Percentiles rank a stretch among this genome's conserved stretches.
These are phyloP conservation scores for Xiphorhynchus elegans DNA, from an alignment of 2,113 vertebrate genomes.

Conservation along the genomic window DNA sequence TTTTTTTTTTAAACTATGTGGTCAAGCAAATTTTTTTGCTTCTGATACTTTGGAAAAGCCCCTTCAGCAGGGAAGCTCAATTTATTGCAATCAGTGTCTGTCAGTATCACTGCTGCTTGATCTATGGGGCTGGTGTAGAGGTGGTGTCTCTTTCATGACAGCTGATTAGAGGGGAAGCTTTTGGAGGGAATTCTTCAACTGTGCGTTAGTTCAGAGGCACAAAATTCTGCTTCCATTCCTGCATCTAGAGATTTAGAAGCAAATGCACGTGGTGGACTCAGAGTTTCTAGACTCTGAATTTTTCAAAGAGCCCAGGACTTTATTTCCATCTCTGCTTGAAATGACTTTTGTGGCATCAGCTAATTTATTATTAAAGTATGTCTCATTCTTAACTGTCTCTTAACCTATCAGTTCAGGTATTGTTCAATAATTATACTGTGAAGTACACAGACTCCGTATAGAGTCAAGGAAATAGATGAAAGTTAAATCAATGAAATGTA, in stretches of 20 bases:
- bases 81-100: not conserved
- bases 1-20: too few species aligned
- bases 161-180: not conserved
- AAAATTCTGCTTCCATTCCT: not conserved
- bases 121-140: fast-evolving
- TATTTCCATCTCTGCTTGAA: not conserved
- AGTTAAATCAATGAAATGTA: not conserved
- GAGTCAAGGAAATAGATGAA: not conserved
- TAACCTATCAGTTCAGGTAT: not conserved
- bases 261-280: not conserved
- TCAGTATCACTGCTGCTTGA: not conserved
- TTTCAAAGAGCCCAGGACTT: not conserved
- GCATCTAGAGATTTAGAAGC: not conserved
- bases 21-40: not conserved
- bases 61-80: not conserved
- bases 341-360: not conserved
- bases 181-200: not conserved
- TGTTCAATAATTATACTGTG: not conserved
- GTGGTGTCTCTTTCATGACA: not conserved
- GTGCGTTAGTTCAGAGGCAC: not conserved
- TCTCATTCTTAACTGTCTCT: not conserved
- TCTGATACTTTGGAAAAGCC: not conserved
- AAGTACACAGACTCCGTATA: not conserved
- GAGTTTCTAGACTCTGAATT: not conserved
- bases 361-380: not conserved